Evolutionary conservation across 30 jellyfish, hydroid and myxozoan genomes (phyloP).

Genomic region (Aurelia sp.): DNA sequence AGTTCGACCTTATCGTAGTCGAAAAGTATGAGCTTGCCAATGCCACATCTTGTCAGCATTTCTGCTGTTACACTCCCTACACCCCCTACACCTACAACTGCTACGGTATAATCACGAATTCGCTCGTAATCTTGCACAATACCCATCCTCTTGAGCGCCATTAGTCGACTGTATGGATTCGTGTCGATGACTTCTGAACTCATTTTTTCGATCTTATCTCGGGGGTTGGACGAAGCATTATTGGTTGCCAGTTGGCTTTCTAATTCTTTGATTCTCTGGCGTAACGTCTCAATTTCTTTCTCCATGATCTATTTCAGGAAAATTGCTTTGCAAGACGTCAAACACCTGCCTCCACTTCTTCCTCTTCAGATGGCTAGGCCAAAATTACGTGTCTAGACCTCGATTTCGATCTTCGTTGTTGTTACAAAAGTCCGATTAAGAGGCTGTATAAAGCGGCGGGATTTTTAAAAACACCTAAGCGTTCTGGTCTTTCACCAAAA

Average conservation of each 20-base stretch:
- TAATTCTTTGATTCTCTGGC: conserved; percentile 53
- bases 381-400: conserved; percentile 4
- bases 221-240: conserved; percentile 9
- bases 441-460: too few species aligned
- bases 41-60: conserved; percentile 98
- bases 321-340: neutral
- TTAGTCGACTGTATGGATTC: conserved; percentile 98
- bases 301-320: conserved; percentile 9
- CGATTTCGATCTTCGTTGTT: neutral
- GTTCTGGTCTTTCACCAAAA: too few species aligned
- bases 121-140: conserved; percentile 94
- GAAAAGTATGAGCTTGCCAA: conserved; percentile 91
- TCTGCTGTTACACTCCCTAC: conserved; percentile 99
- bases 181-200: conserved; percentile 97
- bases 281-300: conserved; percentile 17
- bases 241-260: conserved; percentile 64
- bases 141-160: conserved; percentile 99
- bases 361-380: neutral
- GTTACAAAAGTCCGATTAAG: too few species aligned
- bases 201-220: conserved; percentile 83
- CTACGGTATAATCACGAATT: conserved; percentile 86
- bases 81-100: conserved; percentile 97
- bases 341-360: neutral
- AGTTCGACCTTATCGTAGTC: conserved; percentile 97
- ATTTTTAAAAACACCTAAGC: too few species aligned